Evolutionary conservation across 2,888 invertebrate species (phyloP), one percentile per base, ranked within the genome.

Genomic region (Heteropelma amictum): DNA sequence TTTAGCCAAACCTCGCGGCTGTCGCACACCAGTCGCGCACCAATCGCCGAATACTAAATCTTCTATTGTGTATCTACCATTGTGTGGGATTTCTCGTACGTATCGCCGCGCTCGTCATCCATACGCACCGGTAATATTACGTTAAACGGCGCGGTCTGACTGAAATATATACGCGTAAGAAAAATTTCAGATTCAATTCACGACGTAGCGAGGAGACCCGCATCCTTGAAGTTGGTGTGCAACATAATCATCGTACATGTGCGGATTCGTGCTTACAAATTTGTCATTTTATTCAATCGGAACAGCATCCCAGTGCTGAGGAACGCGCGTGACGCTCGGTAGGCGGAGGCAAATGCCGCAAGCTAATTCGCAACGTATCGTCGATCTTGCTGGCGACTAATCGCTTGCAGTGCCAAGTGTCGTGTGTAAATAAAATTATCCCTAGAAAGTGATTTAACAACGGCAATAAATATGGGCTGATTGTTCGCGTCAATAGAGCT

Each of bases 181-280:
- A 33, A 56, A 51, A 73, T 63, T 58, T 63, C 21, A 26, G 14
- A 70, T 74, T 77, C 70, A 26, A 14, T 47, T 53, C 78, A 71
- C 74, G 72, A 56, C 65, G 19, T 6, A 2, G n/a, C 30, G 30
- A 42, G 35, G 53, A 49, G 51, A 64, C 42, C 35, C 56, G 49
- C 38, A 69, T 69, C 69, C 49, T 64, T 74, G 56, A 60, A 28
- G n/a, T 28, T 38, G 28, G 26, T 23, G 45, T 45, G 10, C 47
- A 54, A 60, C 45, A 69, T 17, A 49, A 19, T 63, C 54, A 54
- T 71, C 33, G 49, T 33, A 40, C 21, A 47, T 69, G 72, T n/a
- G 35, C 12, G 8, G n/a, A 84, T 83, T 83, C 77, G 78, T 76
- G 80, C 79, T 81, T 85, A 86, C 86, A 82, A 84, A 86, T 84